These are phyloP conservation scores for Eupithecia vulgata DNA, from an alignment of 2,888 invertebrate species.

Conservation along the genomic window DNA sequence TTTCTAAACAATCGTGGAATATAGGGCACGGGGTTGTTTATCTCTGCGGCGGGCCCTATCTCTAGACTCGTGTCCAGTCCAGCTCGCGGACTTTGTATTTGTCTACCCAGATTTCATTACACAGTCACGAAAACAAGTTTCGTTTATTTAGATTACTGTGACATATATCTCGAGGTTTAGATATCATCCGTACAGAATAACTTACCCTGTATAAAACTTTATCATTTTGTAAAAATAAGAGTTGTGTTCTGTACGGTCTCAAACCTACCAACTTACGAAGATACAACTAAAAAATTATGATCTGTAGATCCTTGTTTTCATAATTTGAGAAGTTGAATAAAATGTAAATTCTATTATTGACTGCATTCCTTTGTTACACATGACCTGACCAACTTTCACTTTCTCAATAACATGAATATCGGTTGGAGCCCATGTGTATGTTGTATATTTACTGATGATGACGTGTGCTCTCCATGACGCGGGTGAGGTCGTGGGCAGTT, in stretches of 20 bases:
- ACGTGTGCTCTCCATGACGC: constrained; percentile 42
- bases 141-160: background rate
- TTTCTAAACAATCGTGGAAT: constrained; percentile 71
- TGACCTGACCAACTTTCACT: constrained; percentile 10
- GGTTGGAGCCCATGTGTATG: constrained; percentile 23
- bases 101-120: constrained; percentile 19
- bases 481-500: constrained; percentile 35
- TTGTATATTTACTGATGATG: constrained; percentile 42
- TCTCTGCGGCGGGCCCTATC: constrained; percentile 45
- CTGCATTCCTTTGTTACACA: background rate
- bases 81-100: background rate
- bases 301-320: background rate
- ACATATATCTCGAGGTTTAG: background rate
- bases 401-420: constrained; percentile 4
- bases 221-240: background rate
- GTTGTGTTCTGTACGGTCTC: background rate
- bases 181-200: background rate
- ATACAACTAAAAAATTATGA: background rate
- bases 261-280: too few relatives aligned
- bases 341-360: background rate
- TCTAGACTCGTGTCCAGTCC: constrained; percentile 13
- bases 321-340: background rate
- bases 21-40: constrained; percentile 68
- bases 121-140: constrained; percentile 10
- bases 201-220: background rate